Base-by-base conservation (phyloP, 2,797 vertebrate genomes). In the Enteromius trimaculatus region DNA sequence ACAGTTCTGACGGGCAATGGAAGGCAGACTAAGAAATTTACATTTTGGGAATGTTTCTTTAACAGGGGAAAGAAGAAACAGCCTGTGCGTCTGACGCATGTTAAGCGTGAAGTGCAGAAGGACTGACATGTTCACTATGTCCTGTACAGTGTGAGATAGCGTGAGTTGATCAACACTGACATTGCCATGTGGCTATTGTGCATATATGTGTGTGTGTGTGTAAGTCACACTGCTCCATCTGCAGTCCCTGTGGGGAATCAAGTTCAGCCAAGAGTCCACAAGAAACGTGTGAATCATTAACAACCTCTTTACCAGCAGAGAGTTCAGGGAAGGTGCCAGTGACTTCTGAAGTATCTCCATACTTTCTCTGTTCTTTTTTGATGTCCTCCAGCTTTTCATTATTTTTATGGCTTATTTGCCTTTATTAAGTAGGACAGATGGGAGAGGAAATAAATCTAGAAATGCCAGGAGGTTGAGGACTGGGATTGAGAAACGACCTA, bases 211-310 rank as follows among this genome's bases (percentile, higher is more conserved):
- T 47, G 3, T 34, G 60, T 31, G 42, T 23, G 62, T 23, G 21
- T 10, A 13, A 60, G 74, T 69, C 31, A 60, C 11, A 47, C 44
- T 58, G 7, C 6, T 69, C 81, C 72, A 83, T 83, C 74, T 83
- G 72, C 13, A 60, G 74, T 31, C 65, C 19, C 64, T 69, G 64
- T 29, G 19, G 51, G 81, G 49, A 60, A 58, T 68, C 60, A 81
- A 26, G 62, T 14, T 42, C 82, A 81, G 37, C 64, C 55, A 81
- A 72, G 34, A 68, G 29, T 81, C 64, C 23, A 80, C 60, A 55
- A 82, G 77, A 86, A 86, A 88, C n/a, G 21, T 70, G 71, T 74
- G 78, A 83, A 86, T 85, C 77, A 78, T 86, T 88, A 77, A 85
- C 80, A 68, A 37, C 58, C 60, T 80, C 72, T 78, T 68, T 77